These are phyloP conservation scores for Chromis chromis DNA, from an alignment of 2,797 vertebrate genomes.

Conservation along the genomic window DNA sequence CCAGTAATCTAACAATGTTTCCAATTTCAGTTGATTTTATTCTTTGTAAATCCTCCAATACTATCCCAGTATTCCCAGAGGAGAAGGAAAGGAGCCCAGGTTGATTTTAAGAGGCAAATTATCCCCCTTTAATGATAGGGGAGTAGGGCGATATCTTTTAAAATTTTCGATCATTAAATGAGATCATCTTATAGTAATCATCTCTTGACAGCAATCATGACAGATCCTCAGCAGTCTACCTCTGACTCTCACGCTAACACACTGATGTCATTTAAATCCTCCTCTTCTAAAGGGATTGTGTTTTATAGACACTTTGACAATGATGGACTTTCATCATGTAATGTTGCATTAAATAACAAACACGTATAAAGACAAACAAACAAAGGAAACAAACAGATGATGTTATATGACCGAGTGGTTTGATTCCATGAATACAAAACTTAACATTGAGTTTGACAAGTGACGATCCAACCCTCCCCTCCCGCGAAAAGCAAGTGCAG, in stretches of 20 bases:
- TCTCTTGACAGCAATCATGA: slow-evolving; percentile 68
- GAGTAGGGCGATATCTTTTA: slow-evolving; percentile 59
- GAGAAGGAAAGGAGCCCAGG: slow-evolving; percentile 44
- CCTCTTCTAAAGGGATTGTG: slow-evolving; percentile 36
- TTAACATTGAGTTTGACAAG: slow-evolving; percentile 39
- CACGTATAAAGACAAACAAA: slow-evolving; percentile 38
- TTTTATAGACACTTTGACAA: slow-evolving; percentile 43
- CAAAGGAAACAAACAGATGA: slow-evolving; percentile 24
- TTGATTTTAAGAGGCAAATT: slow-evolving; percentile 58
- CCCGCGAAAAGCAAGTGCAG: slow-evolving; percentile 61
- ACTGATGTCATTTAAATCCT: slow-evolving; percentile 68
- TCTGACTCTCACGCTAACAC: slow-evolving; percentile 75
- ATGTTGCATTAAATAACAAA: slow-evolving; percentile 32
- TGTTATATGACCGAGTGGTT: slow-evolving; percentile 30
- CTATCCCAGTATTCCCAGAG: slow-evolving; percentile 35
- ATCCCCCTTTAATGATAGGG: slow-evolving; percentile 55
- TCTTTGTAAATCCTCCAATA: slow-evolving; percentile 43
- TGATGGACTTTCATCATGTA: slow-evolving; percentile 44
- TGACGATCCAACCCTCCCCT: slow-evolving; percentile 34
- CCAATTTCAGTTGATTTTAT: slow-evolving; percentile 45
- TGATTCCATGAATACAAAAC: slow-evolving; percentile 22
- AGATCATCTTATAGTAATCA: slow-evolving; percentile 79
- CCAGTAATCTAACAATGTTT: slow-evolving; percentile 25
- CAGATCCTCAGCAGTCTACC: slow-evolving; percentile 72
- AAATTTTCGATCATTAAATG: slow-evolving; percentile 79